Evolutionary conservation across 2,797 vertebrate species (phyloP).

Genomic region (Chloroceryle amazona): DNA sequence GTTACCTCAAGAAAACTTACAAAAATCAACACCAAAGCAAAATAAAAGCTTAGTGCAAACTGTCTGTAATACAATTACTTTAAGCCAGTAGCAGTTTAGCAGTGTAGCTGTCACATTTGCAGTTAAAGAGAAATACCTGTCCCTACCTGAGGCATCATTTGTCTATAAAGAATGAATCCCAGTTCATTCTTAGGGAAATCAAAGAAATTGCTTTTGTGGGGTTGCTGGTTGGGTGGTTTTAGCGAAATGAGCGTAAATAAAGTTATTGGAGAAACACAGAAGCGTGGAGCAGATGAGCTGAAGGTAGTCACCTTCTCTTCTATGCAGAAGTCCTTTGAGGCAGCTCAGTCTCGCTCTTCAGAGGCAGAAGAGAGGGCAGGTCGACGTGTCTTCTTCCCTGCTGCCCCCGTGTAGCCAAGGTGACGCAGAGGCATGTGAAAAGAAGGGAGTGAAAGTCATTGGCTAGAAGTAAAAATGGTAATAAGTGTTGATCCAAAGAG

Average conservation of each 20-base stretch:
- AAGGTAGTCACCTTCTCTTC: background rate
- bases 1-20: background rate
- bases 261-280: background rate
- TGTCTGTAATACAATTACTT: background rate
- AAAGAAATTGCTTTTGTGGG: background rate
- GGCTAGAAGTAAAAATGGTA: background rate
- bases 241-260: background rate
- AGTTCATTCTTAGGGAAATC: rapidly evolving
- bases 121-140: background rate
- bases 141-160: background rate
- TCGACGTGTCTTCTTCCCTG: rapidly evolving
- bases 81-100: background rate
- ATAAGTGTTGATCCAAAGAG: background rate
- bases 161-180: background rate
- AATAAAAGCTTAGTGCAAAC: background rate
- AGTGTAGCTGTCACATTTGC: background rate
- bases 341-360: background rate
- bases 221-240: background rate
- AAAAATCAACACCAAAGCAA: background rate
- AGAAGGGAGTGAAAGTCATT: background rate
- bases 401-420: rapidly evolving
- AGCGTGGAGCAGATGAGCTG: background rate
- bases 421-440: background rate
- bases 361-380: background rate
- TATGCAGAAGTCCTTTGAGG: background rate